Percentiles rank a stretch among this genome's conserved stretches.
phyloP scores from a whole-genome alignment of 2,888 invertebrate genomes.

The Drosophila nr. perissopoda region DNA sequence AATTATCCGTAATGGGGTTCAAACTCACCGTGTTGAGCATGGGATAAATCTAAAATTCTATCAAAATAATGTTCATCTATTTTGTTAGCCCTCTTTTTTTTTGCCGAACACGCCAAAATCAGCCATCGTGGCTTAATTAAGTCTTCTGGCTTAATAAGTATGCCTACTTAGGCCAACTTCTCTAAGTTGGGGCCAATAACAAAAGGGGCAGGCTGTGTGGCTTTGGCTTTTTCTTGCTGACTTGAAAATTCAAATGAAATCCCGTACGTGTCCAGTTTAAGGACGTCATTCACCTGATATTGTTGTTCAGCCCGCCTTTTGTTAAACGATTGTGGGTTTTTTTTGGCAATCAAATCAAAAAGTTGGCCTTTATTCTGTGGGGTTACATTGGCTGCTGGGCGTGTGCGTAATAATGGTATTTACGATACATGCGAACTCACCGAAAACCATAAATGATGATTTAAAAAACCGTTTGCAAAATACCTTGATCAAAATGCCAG shows the following conservation, averaged over 20 bases:
- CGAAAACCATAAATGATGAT: slow-evolving; percentile 62
- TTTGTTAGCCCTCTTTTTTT: slow-evolving; percentile 18
- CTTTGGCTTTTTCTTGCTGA: slow-evolving; percentile 58
- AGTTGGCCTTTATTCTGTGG: slow-evolving; percentile 42
- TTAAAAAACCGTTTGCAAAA: slow-evolving; percentile 53
- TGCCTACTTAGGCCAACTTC: not conserved
- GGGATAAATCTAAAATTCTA: slow-evolving; percentile 49
- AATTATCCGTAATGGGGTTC: slow-evolving; percentile 19
- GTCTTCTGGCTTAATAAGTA: slow-evolving; percentile 6
- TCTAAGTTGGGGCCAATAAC: not conserved
- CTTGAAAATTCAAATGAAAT: slow-evolving; percentile 63
- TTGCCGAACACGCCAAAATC: slow-evolving; percentile 33
- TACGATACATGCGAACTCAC: slow-evolving; percentile 54
- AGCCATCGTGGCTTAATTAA: slow-evolving; percentile 48
- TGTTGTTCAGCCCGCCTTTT: slow-evolving; percentile 5
- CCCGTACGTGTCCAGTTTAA: slow-evolving; percentile 59
- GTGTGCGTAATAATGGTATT: slow-evolving; percentile 63
- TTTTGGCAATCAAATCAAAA: slow-evolving; percentile 54
- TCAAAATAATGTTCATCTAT: slow-evolving; percentile 36
- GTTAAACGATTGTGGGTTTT: slow-evolving; percentile 48
- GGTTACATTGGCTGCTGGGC: not conserved
- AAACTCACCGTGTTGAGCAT: not conserved
- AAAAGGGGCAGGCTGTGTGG: slow-evolving; percentile 8
- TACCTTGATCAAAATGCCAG: slow-evolving; percentile 18
- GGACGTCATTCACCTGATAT: slow-evolving; percentile 30